A percentile compares a stretch with the other conserved stretches of the same genome.
Conservation (phyloP, 2,888 invertebrate genomes). For the Orchestes rusci region DNA sequence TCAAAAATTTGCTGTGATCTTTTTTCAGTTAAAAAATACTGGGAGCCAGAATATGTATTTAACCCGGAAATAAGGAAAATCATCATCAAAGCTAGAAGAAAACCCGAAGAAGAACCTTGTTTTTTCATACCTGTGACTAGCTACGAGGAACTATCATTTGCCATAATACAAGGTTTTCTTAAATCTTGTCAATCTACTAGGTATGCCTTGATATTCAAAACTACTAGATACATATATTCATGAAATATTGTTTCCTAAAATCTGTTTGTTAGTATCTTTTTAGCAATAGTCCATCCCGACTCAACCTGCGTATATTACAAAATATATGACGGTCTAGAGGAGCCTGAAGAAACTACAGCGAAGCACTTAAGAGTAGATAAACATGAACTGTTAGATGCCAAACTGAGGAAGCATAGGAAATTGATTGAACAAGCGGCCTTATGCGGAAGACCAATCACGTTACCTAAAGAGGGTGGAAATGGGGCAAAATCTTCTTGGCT, state of each 20-base stretch:
- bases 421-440: constrained; percentile 36
- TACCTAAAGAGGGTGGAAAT: neutral
- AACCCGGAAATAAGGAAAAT: constrained; percentile 39
- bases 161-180: constrained; percentile 36
- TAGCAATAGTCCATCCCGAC: constrained; percentile 45
- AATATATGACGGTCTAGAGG: constrained; percentile 36
- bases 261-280: constrained; percentile 31
- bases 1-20: too few species aligned
- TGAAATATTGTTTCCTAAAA: neutral
- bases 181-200: constrained; percentile 5
- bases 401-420: constrained; percentile 32
- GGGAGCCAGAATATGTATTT: constrained; percentile 45
- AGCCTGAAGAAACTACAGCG: constrained; percentile 28
- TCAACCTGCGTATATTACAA: constrained; percentile 47
- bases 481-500: too few species aligned
- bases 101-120: constrained; percentile 35
- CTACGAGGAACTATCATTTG: constrained; percentile 39
- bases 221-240: neutral
- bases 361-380: constrained; percentile 33
- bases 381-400: constrained; percentile 33
- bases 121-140: constrained; percentile 44
- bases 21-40: constrained; percentile 40
- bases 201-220: constrained; percentile 6
- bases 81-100: constrained; percentile 43
- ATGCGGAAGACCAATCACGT: constrained; percentile 25